A percentile compares a stretch with the other conserved stretches of the same genome.
These are phyloP conservation scores for Aphaenogaster rudis DNA, from an alignment of 1,140 invertebrate genomes.

Conservation along the genomic window DNA sequence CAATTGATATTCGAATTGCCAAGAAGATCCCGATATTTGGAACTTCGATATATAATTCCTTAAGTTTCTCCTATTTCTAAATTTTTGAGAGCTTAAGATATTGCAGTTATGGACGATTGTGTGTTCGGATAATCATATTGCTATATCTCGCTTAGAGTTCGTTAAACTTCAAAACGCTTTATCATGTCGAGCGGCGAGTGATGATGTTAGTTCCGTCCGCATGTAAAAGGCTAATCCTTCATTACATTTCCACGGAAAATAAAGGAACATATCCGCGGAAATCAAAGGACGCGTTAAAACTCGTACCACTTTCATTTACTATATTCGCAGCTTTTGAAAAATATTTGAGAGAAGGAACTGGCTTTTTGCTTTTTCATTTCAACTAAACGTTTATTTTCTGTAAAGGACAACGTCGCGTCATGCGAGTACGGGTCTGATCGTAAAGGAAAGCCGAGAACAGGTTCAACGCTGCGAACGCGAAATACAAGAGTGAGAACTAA, in stretches of 20 bases:
- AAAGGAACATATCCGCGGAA: neutral
- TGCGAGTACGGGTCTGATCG: neutral
- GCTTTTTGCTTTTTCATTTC: neutral
- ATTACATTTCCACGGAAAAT: neutral
- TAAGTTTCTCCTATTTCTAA: neutral
- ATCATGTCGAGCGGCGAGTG: constrained; percentile 15
- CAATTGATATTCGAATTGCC: neutral
- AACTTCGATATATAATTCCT: neutral
- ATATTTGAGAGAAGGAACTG: neutral
- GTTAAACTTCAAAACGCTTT: constrained; percentile 42
- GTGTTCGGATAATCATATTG: constrained; percentile 11
- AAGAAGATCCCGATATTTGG: neutral
- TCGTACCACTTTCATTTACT: too few relatives aligned
- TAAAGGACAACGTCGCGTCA: neutral
- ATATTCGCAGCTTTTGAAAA: neutral
- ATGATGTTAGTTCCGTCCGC: constrained; percentile 28
- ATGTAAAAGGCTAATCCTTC: constrained; percentile 17
- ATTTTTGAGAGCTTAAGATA: neutral
- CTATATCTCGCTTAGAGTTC: constrained; percentile 19
- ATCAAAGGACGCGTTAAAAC: neutral
- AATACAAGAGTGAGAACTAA: constrained; percentile 33
- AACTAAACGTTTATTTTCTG: constrained; percentile 1
- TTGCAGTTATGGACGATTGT: neutral
- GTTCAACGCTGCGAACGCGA: neutral
- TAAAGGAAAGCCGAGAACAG: constrained; percentile 28